Percentiles rank a stretch among this genome's conserved stretches.
Evolutionary conservation across 2,113 vertebrate species (phyloP).

Genomic region (Caloenas nicobarica): DNA sequence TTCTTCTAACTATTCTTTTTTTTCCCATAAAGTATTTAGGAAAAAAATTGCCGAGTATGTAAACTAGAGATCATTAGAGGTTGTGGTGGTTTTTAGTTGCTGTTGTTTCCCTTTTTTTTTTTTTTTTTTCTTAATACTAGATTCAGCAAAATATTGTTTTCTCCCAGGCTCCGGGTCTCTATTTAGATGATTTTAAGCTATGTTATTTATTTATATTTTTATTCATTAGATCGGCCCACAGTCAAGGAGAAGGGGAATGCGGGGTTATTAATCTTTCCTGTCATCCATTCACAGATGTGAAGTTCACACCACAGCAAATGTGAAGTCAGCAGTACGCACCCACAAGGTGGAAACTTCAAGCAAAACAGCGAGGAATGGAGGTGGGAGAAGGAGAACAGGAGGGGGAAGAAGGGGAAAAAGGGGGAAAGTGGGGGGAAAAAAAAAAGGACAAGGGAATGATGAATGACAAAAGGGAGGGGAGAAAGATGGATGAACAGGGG

Average conservation of each 20-base stretch:
- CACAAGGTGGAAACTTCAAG: conserved; percentile 87
- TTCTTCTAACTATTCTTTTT: conserved; percentile 56
- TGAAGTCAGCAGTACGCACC: conserved; percentile 93
- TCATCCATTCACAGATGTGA: conserved; percentile 97
- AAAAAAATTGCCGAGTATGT: conserved; percentile 77
- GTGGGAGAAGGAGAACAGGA: conserved; percentile 8
- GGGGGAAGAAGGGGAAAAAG: background rate
- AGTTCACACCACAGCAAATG: conserved; percentile 92
- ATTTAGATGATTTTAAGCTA: conserved; percentile 81
- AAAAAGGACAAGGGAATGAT: background rate
- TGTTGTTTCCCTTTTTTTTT: background rate
- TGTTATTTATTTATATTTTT: conserved; percentile 80
- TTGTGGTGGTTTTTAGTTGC: background rate
- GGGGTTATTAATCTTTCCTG: conserved; percentile 98
- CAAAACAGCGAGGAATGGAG: conserved; percentile 60
- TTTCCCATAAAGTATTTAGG: conserved; percentile 59
- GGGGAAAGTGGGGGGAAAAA: background rate
- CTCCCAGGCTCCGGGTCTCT: conserved; percentile 83
- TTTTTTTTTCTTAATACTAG: conserved; percentile 73
- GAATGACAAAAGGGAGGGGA: conserved; percentile 17
- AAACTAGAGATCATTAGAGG: conserved; percentile 80
- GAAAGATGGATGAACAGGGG: conserved; percentile 10
- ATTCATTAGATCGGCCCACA: conserved; percentile 81
- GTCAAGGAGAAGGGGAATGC: conserved; percentile 79
- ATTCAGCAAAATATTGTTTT: conserved; percentile 93